Evolutionary conservation across 2,113 vertebrate species (phyloP), one percentile per base, ranked within the genome.

Genomic region (Rhinopomastus cyanomelas): DNA sequence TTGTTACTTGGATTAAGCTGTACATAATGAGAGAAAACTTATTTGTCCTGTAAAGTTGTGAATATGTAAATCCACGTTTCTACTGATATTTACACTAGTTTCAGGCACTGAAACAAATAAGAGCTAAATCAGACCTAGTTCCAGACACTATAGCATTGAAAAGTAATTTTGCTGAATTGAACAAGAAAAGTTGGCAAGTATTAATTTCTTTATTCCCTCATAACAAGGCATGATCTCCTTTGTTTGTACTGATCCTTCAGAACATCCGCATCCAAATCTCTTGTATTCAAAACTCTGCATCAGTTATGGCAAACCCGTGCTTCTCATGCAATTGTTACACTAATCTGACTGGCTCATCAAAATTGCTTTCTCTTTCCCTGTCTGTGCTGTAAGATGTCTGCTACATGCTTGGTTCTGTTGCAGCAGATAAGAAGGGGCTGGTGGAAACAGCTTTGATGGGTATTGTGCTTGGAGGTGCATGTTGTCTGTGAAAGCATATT

Each of bases 121-220:
- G 73, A 83, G 60, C 90, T 95, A 89, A 93, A 86, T 77, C 89
- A 95, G 93, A 92, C 93, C 95, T 96, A 95, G 95, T 96, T 95
- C 89, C 85, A 96, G 94, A 95, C 95, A 91, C 67, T 88, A 23
- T 96, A 96, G 65, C 93, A 95, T 89, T 95, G 94, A 95, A 96
- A 96, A 96, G 49, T 92, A 97, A 96, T 92, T 96, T 94, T 95
- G 91, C 94, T 96, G 97, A 96, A 95, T 96, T 96, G 74, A 96
- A 96, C 95, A 95, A 96, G 92, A 97, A 97, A 97, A 97, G 96
- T 97, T 96, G 98, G 98, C 98, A 98, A 99, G 98, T 99, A 98
- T 97, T 96, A 62, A 82, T 96, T 94, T 95, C 52, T 89, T 92
- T 95, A 89, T 93, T 92, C 96, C 89, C 90, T 94, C 93, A 97